A percentile compares a stretch with the other conserved stretches of the same genome.
Evolutionary conservation across 2,888 invertebrate species (phyloP).

Genomic region (Oscheius sp.): DNA sequence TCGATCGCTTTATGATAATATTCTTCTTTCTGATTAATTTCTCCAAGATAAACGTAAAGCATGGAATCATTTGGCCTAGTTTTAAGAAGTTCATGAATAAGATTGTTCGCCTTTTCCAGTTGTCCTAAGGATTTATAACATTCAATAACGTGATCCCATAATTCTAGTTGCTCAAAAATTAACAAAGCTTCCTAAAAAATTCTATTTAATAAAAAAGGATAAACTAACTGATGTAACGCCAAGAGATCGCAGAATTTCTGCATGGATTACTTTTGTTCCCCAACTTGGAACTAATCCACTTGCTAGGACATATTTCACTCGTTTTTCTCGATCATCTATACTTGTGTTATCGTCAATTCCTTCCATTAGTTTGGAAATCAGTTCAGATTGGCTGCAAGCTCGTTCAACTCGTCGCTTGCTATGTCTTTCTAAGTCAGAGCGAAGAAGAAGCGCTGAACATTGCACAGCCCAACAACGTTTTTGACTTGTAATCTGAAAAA

Average conservation of each 20-base stretch:
- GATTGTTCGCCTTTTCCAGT: constrained; percentile 83
- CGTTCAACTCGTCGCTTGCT: constrained; percentile 86
- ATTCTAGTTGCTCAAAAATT: constrained; percentile 75
- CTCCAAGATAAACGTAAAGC: constrained; percentile 89
- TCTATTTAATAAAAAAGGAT: not conserved
- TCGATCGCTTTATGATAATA: constrained; percentile 91
- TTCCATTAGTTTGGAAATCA: constrained; percentile 55
- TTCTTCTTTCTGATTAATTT: constrained; percentile 81
- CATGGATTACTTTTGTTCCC: constrained; percentile 53
- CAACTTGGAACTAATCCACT: constrained; percentile 58
- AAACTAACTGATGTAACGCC: constrained; percentile 69
- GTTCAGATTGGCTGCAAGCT: constrained; percentile 73
- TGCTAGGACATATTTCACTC: constrained; percentile 31
- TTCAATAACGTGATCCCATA: constrained; percentile 91
- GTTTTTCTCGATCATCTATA: not conserved
- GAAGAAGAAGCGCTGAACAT: constrained; percentile 79
- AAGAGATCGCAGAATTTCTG: constrained; percentile 59
- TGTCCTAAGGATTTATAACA: constrained; percentile 87
- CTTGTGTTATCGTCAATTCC: constrained; percentile 41
- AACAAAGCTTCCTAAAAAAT: constrained; percentile 71
- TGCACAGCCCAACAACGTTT: constrained; percentile 82
- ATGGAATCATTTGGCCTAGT: constrained; percentile 72
- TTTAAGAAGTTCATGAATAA: constrained; percentile 82
- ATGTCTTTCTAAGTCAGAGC: constrained; percentile 82
- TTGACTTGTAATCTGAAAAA: constrained; percentile 75